Evolutionary conservation across 2,888 invertebrate genomes (phyloP), one percentile per base, ranked within the genome.

Genomic region (Adelphocoris suturalis): DNA sequence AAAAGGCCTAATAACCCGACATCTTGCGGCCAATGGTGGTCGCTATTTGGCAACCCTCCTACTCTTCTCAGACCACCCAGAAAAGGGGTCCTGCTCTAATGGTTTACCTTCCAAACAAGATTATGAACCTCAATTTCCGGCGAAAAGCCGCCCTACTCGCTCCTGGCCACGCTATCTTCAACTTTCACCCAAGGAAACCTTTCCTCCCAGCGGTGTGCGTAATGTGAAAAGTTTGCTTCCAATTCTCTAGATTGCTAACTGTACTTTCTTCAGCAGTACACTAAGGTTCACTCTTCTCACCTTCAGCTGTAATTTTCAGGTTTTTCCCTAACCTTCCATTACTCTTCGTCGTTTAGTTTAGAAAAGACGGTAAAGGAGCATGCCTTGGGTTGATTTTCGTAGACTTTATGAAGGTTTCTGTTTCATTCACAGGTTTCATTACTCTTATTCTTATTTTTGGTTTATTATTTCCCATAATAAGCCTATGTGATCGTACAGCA

Each of bases 61-160:
- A 23, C 23, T 9, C 68, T 19, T 13, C 23, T 27, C 23, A 68
- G 68, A 68, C 61, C 14, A 19, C 61, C 61, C 16, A 61, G 61
- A 61, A 28, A 78, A 46, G 16, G 28, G 16, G 78, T 46, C 78
- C 37, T 37, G 16, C 76, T 27, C 78, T 78, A 78, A 78, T 78
- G 78, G 78, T 78, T 78, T 78, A 78, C 78, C 78, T 78, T 78
- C 78, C 78, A 78, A 78, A 78, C 78, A 78, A 78, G 78, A 78
- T 78, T 78, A 78, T 78, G 78, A 78, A 37, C 78, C 78, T 78
- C 78, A 78, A 78, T 78, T 78, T 78, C 78, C 78, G 46, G 14
- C n/a, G 46, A 47, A 78, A 47, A 46, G 16, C 78, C 37, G 19
- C 46, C 78, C 11, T 0, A 27, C 47, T 46, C 46, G 9, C 78